Percentiles rank a stretch among this genome's conserved stretches.
Conservation (phyloP, 2,888 invertebrate species). For the Petrolisthes manimaculis region DNA sequence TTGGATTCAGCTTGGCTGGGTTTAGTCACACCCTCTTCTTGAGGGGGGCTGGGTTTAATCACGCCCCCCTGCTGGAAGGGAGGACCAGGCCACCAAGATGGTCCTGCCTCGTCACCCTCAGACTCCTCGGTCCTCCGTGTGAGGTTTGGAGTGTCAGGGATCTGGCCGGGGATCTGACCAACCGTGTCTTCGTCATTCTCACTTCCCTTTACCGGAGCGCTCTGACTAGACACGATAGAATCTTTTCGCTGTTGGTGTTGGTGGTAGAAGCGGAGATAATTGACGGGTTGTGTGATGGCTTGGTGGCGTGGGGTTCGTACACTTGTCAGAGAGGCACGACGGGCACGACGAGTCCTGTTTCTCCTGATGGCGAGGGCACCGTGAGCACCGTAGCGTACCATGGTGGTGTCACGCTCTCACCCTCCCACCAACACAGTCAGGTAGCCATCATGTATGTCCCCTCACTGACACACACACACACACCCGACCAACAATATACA, state of each 20-base stretch:
- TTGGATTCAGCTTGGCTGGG: not conserved
- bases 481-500: not conserved
- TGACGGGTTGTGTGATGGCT: not conserved
- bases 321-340: slow-evolving; percentile 14
- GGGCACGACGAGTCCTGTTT: slow-evolving; percentile 1
- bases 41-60: not conserved
- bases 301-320: not conserved
- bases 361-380: slow-evolving; percentile 53
- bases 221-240: slow-evolving; percentile 35
- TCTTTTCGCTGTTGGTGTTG: slow-evolving; percentile 37
- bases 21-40: not conserved
- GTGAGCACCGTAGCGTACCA: slow-evolving; percentile 51
- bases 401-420: not conserved
- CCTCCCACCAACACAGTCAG: not conserved
- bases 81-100: slow-evolving; percentile 53
- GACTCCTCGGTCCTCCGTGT: not conserved
- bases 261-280: slow-evolving; percentile 35
- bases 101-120: slow-evolving; percentile 14
- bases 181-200: not conserved
- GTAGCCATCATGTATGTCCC: not conserved
- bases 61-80: slow-evolving; percentile 42
- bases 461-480: not conserved
- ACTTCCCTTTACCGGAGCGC: slow-evolving; percentile 30
- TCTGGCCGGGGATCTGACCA: slow-evolving; percentile 38
- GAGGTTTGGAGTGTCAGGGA: slow-evolving; percentile 19